phyloP scores from a whole-genome alignment of 2,797 vertebrate species.

The Danio albolineatus region DNA sequence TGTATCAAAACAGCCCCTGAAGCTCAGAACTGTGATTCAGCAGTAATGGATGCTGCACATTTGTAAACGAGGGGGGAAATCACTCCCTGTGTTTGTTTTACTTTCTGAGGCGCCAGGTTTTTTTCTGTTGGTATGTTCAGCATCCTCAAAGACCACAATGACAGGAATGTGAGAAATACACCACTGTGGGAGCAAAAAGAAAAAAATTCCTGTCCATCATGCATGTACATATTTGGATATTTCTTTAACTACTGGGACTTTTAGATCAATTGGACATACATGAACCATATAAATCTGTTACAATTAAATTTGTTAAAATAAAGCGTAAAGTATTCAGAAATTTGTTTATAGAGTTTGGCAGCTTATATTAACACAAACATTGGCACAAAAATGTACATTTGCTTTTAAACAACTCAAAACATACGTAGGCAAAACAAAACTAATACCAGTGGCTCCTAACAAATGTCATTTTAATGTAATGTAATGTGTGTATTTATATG shows the following conservation, averaged over 20 bases:
- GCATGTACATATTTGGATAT: not conserved
- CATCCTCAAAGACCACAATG: slow-evolving; percentile 14
- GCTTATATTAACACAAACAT: too few relatives aligned
- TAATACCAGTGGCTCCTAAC: too few relatives aligned
- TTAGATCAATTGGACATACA: not conserved
- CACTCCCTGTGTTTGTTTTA: slow-evolving; percentile 18
- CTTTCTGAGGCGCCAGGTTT: not conserved
- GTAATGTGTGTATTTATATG: too few relatives aligned
- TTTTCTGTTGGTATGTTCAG: not conserved
- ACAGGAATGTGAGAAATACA: not conserved
- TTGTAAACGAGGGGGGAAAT: not conserved
- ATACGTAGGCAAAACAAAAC: too few relatives aligned
- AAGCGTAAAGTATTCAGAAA: too few relatives aligned
- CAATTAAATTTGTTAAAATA: not conserved
- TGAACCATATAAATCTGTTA: not conserved
- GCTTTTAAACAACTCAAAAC: too few relatives aligned
- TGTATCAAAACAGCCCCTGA: slow-evolving; percentile 4
- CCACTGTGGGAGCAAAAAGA: not conserved
- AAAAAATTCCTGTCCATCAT: not conserved
- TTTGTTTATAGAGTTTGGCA: too few relatives aligned
- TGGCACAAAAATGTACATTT: too few relatives aligned
- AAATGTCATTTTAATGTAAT: too few relatives aligned
- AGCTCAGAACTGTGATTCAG: slow-evolving; percentile 19
- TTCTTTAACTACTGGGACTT: not conserved
- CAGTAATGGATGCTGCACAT: not conserved